These are phyloP conservation scores for Heliornis fulica DNA, from an alignment of 2,113 vertebrate genomes.

Conservation along the genomic window DNA sequence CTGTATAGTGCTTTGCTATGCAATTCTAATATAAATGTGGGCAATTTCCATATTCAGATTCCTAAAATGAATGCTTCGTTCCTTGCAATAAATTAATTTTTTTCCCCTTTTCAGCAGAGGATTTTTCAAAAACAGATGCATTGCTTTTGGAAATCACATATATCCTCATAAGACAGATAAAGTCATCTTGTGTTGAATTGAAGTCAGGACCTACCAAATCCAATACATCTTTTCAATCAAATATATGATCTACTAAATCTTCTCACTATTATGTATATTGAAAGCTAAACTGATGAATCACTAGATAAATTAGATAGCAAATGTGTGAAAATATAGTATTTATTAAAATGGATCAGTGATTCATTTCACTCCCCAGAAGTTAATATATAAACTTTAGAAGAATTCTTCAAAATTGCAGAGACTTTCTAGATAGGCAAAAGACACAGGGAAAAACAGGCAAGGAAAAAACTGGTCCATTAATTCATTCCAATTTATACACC, in stretches of 20 bases:
- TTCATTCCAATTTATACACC: neutral
- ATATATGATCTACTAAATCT: conserved; percentile 54
- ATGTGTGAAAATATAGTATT: conserved; percentile 21
- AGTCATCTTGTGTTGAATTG: conserved; percentile 18
- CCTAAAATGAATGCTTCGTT: conserved; percentile 18
- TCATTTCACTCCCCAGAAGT: conserved; percentile 1
- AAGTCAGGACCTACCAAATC: conserved; percentile 16
- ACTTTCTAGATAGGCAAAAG: neutral
- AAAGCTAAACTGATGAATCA: conserved; percentile 43
- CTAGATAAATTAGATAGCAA: conserved; percentile 41
- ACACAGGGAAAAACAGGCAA: neutral
- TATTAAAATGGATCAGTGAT: conserved; percentile 18
- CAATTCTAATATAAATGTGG: conserved; percentile 20
- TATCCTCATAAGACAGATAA: conserved; percentile 30
- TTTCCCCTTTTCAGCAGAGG: neutral
- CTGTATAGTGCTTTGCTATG: neutral
- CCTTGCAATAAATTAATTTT: neutral
- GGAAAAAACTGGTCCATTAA: neutral
- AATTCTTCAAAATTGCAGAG: neutral
- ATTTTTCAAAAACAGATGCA: conserved; percentile 25
- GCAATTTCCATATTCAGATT: conserved; percentile 2
- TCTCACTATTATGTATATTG: conserved; percentile 23
- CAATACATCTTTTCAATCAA: conserved; percentile 39
- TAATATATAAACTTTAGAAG: neutral
- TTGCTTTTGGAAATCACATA: conserved; percentile 27